Evolutionary conservation across 2,888 invertebrate species (phyloP).

Genomic region (Catocala nupta): DNA sequence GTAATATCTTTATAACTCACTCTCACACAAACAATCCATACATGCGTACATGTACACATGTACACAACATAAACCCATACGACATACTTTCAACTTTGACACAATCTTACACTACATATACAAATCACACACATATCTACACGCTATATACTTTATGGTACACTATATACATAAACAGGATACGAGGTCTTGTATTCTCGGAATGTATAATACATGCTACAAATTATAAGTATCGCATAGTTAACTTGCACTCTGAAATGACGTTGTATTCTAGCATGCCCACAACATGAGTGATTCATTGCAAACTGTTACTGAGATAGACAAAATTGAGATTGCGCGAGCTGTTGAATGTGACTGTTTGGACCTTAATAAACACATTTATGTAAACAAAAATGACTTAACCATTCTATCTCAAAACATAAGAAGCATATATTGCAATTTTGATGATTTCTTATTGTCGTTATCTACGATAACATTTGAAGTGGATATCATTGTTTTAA

Average conservation of each 20-base stretch:
- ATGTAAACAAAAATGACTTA: neutral
- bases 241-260: too few species aligned
- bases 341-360: neutral
- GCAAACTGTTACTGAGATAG: neutral
- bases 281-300: neutral
- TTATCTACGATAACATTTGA: too few species aligned
- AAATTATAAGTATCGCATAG: too few species aligned
- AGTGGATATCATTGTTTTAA: too few species aligned
- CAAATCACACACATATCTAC: neutral
- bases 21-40: neutral
- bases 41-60: neutral
- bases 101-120: neutral
- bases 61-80: neutral
- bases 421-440: neutral
- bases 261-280: too few species aligned
- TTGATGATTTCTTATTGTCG: neutral
- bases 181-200: too few species aligned
- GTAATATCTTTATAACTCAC: neutral
- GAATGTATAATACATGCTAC: too few species aligned
- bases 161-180: too few species aligned
- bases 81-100: neutral
- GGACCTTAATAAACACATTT: neutral
- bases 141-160: too few species aligned
- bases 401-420: constrained; percentile 3
- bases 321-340: constrained; percentile 1